These are phyloP conservation scores for Argopecten irradians DNA, from an alignment of 1,140 invertebrate species.

Conservation along the genomic window DNA sequence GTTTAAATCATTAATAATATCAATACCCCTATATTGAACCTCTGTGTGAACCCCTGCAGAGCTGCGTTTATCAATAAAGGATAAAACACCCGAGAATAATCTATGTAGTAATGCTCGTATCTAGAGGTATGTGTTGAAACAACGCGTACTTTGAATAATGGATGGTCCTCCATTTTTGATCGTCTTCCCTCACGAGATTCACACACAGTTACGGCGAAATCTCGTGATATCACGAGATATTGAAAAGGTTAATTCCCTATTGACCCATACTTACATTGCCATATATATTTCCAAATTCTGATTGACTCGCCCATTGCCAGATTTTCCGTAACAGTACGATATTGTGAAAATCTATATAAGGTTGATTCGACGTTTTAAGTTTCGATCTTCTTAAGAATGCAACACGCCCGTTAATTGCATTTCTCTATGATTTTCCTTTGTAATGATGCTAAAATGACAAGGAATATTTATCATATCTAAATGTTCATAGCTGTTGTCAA, in stretches of 20 bases:
- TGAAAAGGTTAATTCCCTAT: background rate
- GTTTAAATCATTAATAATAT: background rate
- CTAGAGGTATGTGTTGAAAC: background rate
- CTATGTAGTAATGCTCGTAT: background rate
- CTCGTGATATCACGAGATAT: conserved; percentile 1
- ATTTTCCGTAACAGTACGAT: no score
- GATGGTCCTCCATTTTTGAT: background rate
- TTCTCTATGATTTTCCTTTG: no score
- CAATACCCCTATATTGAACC: background rate
- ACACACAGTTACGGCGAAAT: background rate
- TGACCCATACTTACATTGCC: background rate
- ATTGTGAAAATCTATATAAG: no score
- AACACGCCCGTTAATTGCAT: no score
- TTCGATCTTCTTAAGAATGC: no score
- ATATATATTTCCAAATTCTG: background rate
- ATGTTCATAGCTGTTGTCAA: no score
- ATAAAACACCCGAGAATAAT: background rate
- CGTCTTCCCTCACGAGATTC: background rate
- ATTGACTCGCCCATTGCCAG: background rate
- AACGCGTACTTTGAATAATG: background rate
- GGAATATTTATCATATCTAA: no score
- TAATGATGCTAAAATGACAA: no score
- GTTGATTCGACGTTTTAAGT: no score
- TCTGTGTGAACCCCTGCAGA: background rate
- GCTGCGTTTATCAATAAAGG: background rate